phyloP scores from a whole-genome alignment of 1,140 invertebrate genomes.

The Drosophila seguyi region DNA sequence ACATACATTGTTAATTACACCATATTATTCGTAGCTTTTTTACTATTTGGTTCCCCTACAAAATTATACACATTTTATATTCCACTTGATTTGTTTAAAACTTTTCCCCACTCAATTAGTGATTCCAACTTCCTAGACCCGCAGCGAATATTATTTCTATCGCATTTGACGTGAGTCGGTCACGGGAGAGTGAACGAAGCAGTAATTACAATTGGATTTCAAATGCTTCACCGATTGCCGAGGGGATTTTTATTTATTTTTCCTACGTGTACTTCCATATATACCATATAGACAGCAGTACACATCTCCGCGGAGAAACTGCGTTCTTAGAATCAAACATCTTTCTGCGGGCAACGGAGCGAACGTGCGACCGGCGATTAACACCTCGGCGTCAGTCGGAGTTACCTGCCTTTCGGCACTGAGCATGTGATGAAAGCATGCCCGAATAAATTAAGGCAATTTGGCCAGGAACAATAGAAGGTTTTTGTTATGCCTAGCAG shows the following conservation, averaged over 20 bases:
- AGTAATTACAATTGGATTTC: slow-evolving; percentile 50
- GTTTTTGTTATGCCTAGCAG: slow-evolving; percentile 51
- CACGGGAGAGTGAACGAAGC: slow-evolving; percentile 56
- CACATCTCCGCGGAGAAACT: slow-evolving; percentile 28
- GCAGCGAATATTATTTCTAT: slow-evolving; percentile 43
- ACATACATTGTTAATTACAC: slow-evolving; percentile 2
- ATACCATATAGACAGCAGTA: neutral
- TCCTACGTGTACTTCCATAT: slow-evolving; percentile 16
- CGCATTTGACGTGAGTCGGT: slow-evolving; percentile 43
- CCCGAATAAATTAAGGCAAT: slow-evolving; percentile 63
- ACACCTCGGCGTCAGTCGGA: slow-evolving; percentile 47
- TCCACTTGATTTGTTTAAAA: slow-evolving; percentile 46
- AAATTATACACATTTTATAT: slow-evolving; percentile 12
- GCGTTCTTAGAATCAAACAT: slow-evolving; percentile 48
- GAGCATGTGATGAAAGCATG: slow-evolving; percentile 66
- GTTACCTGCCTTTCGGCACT: slow-evolving; percentile 25
- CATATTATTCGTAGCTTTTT: slow-evolving; percentile 1
- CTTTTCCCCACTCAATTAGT: slow-evolving; percentile 41
- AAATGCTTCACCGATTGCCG: slow-evolving; percentile 26
- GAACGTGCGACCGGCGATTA: slow-evolving; percentile 52
- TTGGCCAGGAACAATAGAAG: slow-evolving; percentile 59
- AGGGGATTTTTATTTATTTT: slow-evolving; percentile 52
- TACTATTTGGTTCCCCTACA: neutral
- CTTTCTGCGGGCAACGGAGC: slow-evolving; percentile 22
- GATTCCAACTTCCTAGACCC: slow-evolving; percentile 39